phyloP scores from a whole-genome alignment of 2,113 vertebrate genomes.

The Blennius ocellaris region DNA sequence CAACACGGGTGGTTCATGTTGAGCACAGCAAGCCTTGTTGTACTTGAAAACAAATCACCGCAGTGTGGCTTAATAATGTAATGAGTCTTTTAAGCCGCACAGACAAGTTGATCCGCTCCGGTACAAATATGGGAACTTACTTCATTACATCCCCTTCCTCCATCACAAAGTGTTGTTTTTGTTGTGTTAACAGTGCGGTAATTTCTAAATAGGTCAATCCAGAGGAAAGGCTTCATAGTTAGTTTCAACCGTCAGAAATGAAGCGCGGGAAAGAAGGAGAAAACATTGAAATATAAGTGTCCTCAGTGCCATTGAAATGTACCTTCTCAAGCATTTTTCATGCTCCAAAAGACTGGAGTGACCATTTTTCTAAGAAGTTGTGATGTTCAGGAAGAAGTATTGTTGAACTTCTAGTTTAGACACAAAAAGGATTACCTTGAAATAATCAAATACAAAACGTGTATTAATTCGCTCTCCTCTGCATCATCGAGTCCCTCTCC shows the following conservation, averaged over 20 bases:
- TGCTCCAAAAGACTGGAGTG: background rate
- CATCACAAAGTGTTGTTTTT: constrained; percentile 62
- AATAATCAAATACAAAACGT: constrained; percentile 12
- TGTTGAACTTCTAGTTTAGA: constrained; percentile 9
- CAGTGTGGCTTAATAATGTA: constrained; percentile 74
- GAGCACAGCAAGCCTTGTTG: constrained; percentile 61
- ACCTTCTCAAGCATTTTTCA: background rate
- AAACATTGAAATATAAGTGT: background rate
- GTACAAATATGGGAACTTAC: constrained; percentile 74
- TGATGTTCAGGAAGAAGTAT: background rate
- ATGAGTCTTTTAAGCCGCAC: constrained; percentile 71
- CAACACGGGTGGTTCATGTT: constrained; percentile 49
- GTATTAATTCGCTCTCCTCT: constrained; percentile 12
- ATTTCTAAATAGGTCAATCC: constrained; percentile 76
- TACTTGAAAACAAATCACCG: constrained; percentile 75
- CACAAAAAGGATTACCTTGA: constrained; percentile 12
- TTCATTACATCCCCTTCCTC: constrained; percentile 65
- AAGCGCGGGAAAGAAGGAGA: constrained; percentile 8
- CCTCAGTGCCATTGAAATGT: background rate
- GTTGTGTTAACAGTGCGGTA: constrained; percentile 53
- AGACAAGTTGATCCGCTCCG: constrained; percentile 77
- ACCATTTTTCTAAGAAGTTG: background rate
- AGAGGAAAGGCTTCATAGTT: constrained; percentile 13
- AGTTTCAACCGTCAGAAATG: background rate
- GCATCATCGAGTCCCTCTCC: constrained; percentile 6